A percentile compares a stretch with the other conserved stretches of the same genome.
phyloP scores from a whole-genome alignment of 2,888 invertebrate genomes.

The Catocala nupta region DNA sequence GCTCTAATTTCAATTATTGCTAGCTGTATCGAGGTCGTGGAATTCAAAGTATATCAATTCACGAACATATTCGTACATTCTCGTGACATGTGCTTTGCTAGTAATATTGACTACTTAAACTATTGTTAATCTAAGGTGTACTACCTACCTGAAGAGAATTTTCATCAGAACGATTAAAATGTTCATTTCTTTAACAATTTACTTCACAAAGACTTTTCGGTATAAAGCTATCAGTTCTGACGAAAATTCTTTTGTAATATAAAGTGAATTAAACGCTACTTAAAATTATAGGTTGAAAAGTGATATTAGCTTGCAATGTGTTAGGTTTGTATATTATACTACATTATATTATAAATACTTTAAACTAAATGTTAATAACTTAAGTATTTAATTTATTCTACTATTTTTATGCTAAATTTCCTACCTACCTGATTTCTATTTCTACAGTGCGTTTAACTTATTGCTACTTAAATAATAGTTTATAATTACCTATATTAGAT shows the following conservation, averaged over 20 bases:
- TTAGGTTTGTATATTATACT: background rate
- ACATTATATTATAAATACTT: background rate
- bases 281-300: background rate
- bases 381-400: background rate
- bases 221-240: too few relatives aligned
- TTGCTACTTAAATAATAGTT: slow-evolving; percentile 18
- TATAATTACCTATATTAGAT: slow-evolving; percentile 20
- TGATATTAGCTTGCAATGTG: background rate
- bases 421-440: slow-evolving; percentile 24
- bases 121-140: slow-evolving; percentile 15
- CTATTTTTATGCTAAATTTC: slow-evolving; percentile 10
- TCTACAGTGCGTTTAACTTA: slow-evolving; percentile 39
- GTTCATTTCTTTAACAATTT: too few relatives aligned
- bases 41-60: slow-evolving; percentile 2
- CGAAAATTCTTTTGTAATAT: background rate
- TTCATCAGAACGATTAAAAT: slow-evolving; percentile 12
- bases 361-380: background rate
- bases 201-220: too few relatives aligned
- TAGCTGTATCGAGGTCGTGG: slow-evolving; percentile 7
- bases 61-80: background rate
- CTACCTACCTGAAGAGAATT: slow-evolving; percentile 20
- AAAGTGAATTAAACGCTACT: background rate
- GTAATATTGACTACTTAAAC: slow-evolving; percentile 4
- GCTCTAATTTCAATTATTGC: slow-evolving; percentile 20
- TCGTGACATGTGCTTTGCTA: slow-evolving; percentile 9